Evolutionary conservation across 2,888 invertebrate genomes (phyloP), one percentile per base, ranked within the genome.

Genomic region (Callinectes sapidus): DNA sequence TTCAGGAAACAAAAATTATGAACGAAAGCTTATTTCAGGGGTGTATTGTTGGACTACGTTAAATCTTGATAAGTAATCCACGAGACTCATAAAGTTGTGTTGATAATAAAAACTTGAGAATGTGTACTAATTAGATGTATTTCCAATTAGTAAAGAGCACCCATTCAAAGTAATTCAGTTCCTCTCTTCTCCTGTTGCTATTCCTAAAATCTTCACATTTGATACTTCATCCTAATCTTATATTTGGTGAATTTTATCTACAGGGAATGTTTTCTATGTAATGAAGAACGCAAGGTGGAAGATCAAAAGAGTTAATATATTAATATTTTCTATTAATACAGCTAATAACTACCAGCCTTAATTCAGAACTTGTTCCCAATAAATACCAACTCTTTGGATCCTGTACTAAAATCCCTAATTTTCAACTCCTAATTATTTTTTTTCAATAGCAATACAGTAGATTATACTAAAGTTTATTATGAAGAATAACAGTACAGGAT

Each of bases 401-500:
- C 81, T 81, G 16, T 35, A 2, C 32, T 81, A 81, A n/a, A 81
- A 81, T 81, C 28, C 14, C 35, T 35, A 81, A 35, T 35, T 35
- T 81, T 32, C 14, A 71, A 35, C 35, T 35, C 14, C 35, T 81
- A 35, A 28, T 35, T 32, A 81, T 32, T 81, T 28, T 32, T 32
- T 35, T 81, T 81, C 10, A 81, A 81, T 81, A 81, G 32, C 81
- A 81, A 81, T 87, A 87, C 42, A 54, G 87, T 48, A 28, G 48
- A 8, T 48, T 48, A 87, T 87, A 87, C 54, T 87, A 48, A 87
- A 87, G 54, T 87, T 42, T 87, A 87, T 48, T 87, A 42, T 48
- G 48, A 87, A 87, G 42, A 48, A 48, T 28, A 48, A 54, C 48
- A 42, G 54, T 87, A 54, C 87, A 48, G 87, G 28, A 48, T n/a